Evolutionary conservation across 2,888 invertebrate genomes (phyloP), one percentile per base, ranked within the genome.

Genomic region (Pollenia labialis): DNA sequence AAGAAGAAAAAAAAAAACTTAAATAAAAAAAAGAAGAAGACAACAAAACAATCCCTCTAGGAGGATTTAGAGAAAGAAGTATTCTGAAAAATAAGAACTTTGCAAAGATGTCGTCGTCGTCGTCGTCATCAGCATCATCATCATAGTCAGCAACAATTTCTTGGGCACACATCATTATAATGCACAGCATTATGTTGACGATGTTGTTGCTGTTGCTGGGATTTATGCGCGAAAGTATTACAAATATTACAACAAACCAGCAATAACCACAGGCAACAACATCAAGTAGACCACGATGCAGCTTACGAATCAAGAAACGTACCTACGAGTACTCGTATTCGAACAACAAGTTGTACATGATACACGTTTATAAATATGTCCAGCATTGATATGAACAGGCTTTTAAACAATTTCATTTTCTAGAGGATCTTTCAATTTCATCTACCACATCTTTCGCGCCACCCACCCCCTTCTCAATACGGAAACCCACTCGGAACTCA

Each of bases 401-500:
- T 83, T 81, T 79, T 83, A 74, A 87, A 87, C 86, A 87, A 87
- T 87, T 87, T 87, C 86, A 87, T 87, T 83, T 87, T 81, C 86
- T 66, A 46, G 76, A 87, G 76, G 83, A 82, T 79, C 81, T 71
- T 75, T 71, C 66, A 76, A 56, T 58, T 75, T 50, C 58, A 50
- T 16, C 52, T 56, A 4, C 50, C 32, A 23, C 58, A 12, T 18
- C 56, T 23, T 48, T 18, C 14, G 12, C 32, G 6, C 9, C 76
- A 64, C 54, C 69, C 50, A 14, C 75, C 50, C 2, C 52, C n/a
- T 52, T 42, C 40, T 48, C 50, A 60, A 14, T 62, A 44, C 8
- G 32, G 7, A 32, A 14, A 50, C 9, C 7, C 14, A 40, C 4
- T 44, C 44, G 44, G 12, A 54, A 8, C 40, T 11, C 10, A 23